phyloP scores from a whole-genome alignment of 2,888 invertebrate genomes.

The Netelia melanura region DNA sequence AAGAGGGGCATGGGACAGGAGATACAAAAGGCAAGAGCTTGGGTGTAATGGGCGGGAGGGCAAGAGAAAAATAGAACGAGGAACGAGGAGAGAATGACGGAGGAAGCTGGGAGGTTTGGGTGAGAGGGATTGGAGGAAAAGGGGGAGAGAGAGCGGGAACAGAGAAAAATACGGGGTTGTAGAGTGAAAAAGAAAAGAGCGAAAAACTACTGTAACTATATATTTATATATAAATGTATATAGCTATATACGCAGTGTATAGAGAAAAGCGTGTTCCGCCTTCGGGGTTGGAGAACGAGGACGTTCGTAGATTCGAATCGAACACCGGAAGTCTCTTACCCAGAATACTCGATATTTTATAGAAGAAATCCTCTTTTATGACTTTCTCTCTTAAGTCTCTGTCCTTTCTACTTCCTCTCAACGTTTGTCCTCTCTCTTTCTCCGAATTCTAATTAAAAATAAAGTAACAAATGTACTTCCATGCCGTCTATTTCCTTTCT shows the following conservation, averaged over 20 bases:
- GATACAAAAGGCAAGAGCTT: conserved; percentile 45
- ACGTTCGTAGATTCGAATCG: conserved; percentile 71
- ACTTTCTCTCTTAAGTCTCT: conserved; percentile 11
- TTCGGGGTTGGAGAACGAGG: conserved; percentile 46
- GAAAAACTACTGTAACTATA: conserved; percentile 27
- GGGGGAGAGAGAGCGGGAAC: conserved; percentile 55
- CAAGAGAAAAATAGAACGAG: conserved; percentile 63
- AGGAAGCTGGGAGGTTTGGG: conserved; percentile 53
- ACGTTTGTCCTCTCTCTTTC: background rate
- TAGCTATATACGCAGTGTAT: background rate
- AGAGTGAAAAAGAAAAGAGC: conserved; percentile 54
- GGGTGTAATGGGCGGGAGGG: conserved; percentile 12
- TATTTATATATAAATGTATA: background rate
- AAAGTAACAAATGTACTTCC: too few species aligned
- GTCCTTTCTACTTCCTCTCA: background rate
- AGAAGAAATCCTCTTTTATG: conserved; percentile 48
- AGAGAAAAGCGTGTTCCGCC: conserved; percentile 39
- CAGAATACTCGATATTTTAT: conserved; percentile 79
- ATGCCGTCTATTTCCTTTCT: too few species aligned
- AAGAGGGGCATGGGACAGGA: conserved; percentile 1
- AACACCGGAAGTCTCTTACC: conserved; percentile 81
- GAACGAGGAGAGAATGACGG: conserved; percentile 58
- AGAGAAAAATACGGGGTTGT: conserved; percentile 58
- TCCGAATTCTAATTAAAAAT: too few species aligned
- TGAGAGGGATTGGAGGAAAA: conserved; percentile 45